Conservation (phyloP, 2,113 vertebrate species). For the Microcebus murinus region DNA sequence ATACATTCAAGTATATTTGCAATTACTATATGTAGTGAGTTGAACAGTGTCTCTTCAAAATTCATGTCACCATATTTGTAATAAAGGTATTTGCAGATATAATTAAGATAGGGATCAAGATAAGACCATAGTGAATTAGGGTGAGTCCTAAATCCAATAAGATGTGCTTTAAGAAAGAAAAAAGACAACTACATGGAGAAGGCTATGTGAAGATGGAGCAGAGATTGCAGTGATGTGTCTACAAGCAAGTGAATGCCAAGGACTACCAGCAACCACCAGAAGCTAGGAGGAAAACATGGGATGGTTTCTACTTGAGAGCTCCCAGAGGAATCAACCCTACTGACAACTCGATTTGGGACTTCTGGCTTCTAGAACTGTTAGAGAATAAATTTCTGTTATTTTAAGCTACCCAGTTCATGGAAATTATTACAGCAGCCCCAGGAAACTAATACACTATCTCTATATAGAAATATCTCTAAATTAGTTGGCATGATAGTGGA, state of each 20-base stretch:
- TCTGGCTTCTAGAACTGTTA: background rate
- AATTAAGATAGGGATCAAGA: background rate
- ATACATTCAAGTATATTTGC: background rate
- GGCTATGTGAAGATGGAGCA: background rate
- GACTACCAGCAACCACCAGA: background rate
- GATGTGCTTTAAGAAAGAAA: background rate
- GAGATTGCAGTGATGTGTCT: background rate
- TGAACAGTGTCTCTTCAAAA: background rate
- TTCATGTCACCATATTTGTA: background rate
- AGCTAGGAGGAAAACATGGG: background rate
- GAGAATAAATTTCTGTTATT: background rate
- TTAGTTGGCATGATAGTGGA: background rate
- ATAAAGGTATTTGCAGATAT: background rate
- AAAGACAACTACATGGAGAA: background rate
- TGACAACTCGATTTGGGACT: background rate
- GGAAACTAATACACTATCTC: background rate
- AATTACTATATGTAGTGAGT: background rate
- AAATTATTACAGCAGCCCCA: background rate
- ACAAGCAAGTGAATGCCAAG: background rate
- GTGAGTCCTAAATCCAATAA: background rate
- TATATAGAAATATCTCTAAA: background rate
- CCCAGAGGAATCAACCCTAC: background rate
- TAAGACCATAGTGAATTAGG: background rate
- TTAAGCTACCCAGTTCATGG: background rate
- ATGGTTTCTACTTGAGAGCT: background rate